Percentiles rank a stretch among this genome's conserved stretches.
Evolutionary conservation across 2,113 vertebrate species (phyloP).

Genomic region (Pogonocichla stellata): DNA sequence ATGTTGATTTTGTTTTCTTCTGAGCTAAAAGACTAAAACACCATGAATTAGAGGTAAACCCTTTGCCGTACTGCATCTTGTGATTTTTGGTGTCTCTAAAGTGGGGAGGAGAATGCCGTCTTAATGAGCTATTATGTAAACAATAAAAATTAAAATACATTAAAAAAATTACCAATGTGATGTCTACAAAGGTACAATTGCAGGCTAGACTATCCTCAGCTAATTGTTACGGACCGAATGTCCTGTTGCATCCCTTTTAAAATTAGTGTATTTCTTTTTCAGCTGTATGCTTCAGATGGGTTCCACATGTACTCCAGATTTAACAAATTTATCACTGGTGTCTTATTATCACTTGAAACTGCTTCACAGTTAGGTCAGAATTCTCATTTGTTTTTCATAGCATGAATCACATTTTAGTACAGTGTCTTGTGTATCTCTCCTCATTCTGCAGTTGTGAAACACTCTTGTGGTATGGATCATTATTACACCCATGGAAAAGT

Average conservation of each 20-base stretch:
- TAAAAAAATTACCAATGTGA: neutral
- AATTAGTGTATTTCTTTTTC: slow-evolving; percentile 7
- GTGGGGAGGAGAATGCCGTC: neutral
- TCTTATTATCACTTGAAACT: slow-evolving; percentile 48
- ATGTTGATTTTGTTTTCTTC: neutral
- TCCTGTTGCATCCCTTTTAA: neutral
- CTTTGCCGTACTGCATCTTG: neutral
- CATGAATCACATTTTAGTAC: neutral
- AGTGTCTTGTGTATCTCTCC: neutral
- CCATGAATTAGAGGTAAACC: neutral
- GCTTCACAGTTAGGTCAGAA: neutral
- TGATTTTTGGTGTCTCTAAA: neutral
- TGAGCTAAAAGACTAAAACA: neutral
- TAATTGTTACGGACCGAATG: neutral
- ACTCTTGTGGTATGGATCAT: neutral
- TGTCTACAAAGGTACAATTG: neutral
- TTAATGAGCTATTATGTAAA: neutral
- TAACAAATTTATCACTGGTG: slow-evolving; percentile 33
- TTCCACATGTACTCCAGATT: slow-evolving; percentile 54
- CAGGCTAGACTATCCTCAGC: neutral
- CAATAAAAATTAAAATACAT: neutral
- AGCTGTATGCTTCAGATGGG: slow-evolving; percentile 14
- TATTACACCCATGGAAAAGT: slow-evolving; percentile 6
- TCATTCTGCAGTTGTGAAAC: slow-evolving; percentile 22
- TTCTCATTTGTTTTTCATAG: slow-evolving; percentile 40